Conservation (phyloP, 2,797 vertebrate genomes). For the Potorous gilbertii region DNA sequence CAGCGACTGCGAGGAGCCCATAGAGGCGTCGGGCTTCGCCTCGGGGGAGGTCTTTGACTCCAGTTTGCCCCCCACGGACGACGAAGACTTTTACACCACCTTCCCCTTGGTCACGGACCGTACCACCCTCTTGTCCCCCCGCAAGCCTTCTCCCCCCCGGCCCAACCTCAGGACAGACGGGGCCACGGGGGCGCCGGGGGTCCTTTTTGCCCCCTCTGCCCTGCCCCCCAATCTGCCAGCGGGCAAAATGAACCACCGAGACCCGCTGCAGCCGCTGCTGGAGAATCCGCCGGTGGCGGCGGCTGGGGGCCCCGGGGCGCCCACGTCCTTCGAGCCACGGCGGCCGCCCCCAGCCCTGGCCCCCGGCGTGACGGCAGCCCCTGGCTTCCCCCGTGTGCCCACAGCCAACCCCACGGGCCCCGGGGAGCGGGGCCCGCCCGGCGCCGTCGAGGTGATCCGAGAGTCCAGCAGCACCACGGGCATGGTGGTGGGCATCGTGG, state of each 20-base stretch:
- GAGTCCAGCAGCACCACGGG: slow-evolving; percentile 97
- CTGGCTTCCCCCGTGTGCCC: slow-evolving; percentile 95
- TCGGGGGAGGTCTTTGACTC: slow-evolving; percentile 92
- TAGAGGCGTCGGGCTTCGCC: slow-evolving; percentile 95
- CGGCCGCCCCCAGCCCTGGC: slow-evolving; percentile 85
- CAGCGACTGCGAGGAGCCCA: slow-evolving; percentile 93
- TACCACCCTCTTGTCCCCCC: slow-evolving; percentile 93
- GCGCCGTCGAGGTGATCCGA: slow-evolving; percentile 93
- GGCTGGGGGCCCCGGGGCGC: slow-evolving; percentile 82
- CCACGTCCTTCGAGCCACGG: slow-evolving; percentile 89
- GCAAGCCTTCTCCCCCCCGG: slow-evolving; percentile 84
- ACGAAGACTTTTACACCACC: slow-evolving; percentile 96
- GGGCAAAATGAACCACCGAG: slow-evolving; percentile 98
- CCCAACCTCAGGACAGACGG: slow-evolving; percentile 83
- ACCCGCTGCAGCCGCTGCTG: slow-evolving; percentile 85
- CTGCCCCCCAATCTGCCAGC: slow-evolving; percentile 89
- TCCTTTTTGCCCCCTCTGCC: slow-evolving; percentile 83
- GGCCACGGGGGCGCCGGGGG: slow-evolving; percentile 83
- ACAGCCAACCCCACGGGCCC: slow-evolving; percentile 94
- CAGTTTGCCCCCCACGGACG: slow-evolving; percentile 93
- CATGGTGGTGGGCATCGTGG: slow-evolving; percentile 97
- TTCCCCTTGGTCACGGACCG: slow-evolving; percentile 95
- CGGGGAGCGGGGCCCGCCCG: slow-evolving; percentile 91
- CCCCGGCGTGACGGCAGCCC: slow-evolving; percentile 92
- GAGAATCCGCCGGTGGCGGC: slow-evolving; percentile 81